These are phyloP conservation scores for Argya squamiceps DNA, from an alignment of 2,797 vertebrate genomes.

Conservation along the genomic window DNA sequence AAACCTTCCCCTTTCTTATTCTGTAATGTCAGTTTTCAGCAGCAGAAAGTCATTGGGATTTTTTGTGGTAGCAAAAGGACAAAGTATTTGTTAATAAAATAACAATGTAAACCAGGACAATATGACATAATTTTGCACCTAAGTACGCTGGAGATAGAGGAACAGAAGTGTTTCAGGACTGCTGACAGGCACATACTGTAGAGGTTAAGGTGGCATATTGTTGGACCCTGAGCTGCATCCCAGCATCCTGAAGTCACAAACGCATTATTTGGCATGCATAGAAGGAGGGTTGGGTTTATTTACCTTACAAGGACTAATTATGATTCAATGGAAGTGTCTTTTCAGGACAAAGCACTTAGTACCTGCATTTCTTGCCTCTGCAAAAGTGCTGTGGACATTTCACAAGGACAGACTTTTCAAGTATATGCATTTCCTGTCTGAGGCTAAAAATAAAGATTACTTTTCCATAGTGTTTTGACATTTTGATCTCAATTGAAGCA, in stretches of 20 bases:
- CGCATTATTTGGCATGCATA: neutral
- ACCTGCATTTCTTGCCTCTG: neutral
- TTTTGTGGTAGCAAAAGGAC: neutral
- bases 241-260: neutral
- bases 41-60: neutral
- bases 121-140: neutral
- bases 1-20: neutral
- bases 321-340: constrained; percentile 11
- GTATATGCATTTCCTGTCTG: neutral
- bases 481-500: neutral
- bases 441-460: constrained; percentile 7
- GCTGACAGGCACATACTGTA: neutral
- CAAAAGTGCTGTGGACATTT: neutral
- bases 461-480: neutral
- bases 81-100: neutral
- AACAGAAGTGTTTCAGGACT: neutral
- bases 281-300: neutral
- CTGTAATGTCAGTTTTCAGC: neutral
- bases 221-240: neutral
- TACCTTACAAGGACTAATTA: neutral
- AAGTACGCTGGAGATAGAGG: neutral
- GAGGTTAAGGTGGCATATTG: neutral
- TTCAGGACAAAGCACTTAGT: neutral
- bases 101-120: neutral
- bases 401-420: neutral